Base-by-base conservation (phyloP, 30 jellyfish, hydroid and myxozoan genomes). In the Chrysaora quinquecirrha region DNA sequence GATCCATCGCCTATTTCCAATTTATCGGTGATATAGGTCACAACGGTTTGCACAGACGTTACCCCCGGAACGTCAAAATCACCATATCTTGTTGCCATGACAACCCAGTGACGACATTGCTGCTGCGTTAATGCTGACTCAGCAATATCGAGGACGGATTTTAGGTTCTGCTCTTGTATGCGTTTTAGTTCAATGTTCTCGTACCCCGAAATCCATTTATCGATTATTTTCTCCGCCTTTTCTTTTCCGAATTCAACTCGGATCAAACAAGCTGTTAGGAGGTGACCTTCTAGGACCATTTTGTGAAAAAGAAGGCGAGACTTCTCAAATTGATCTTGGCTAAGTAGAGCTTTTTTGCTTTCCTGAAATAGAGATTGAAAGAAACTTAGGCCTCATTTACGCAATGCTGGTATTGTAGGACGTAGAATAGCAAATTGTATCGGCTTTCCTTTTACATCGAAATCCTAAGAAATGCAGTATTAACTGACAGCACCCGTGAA, bases 41-140 rank as follows among this genome's bases (percentile, higher is more conserved):
- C 35, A 11, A 82, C 71, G 30, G 46, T 82, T 34, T 82, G 85
- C 20, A 62, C 48, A 27, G 73, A 54, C 2, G 85, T 12, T 0
- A 54, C 11, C 4, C 83, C 48, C 1, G 92, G 92, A 19, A 82
- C 92, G 9, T 82, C 78, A 64, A 82, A 68, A 46, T 82, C 92
- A 10, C 73, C 73, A 38, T 82, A 82, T 71, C 92, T 35, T 34
- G 92, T 82, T 60, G 92, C 92, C 92, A 82, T 82, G 47, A 82
- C 92, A 19, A 82, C 92, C 92, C 92, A 82, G 49, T 82, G 92
- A 30, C 85, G 76, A 69, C 92, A 82, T 21, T 82, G 92, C 27
- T 82, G 43, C 33, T 28, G 64, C 25, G 85, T 66, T 47, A 82
- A 75, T 23, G 92, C 92, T 3, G 92, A 68, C 76, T 82, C 85